Evolutionary conservation across 2,113 vertebrate genomes (phyloP), one percentile per base, ranked within the genome.

Genomic region (Anhinga rufa): DNA sequence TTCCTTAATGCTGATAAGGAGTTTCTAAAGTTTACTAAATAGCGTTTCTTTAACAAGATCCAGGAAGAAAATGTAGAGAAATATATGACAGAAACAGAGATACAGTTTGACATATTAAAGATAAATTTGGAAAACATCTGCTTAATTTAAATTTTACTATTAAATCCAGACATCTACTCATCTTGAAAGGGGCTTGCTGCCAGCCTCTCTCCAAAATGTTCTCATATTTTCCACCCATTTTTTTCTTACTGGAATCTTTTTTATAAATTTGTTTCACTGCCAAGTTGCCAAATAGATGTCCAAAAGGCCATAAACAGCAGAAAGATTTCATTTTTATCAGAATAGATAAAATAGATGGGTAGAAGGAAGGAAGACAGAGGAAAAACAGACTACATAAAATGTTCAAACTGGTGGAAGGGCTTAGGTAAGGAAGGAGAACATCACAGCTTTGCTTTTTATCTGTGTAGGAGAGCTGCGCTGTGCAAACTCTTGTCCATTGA

Each of bases 1-100:
- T 66, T 88, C 82, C 90, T 77, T 95, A 90, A 95, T 72, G 91
- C 94, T 96, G 90, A 94, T 32, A 64, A 81, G 64, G 65, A 92
- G 51, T 54, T 83, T 60, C 72, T 87, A 5, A 61, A 69, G 80
- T 44, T 71, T 88, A 57, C 34, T 22, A 89, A 89, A 61, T 21
- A 79, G 48, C 57, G 64, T 91, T 93, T 80, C 78, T 70, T 64
- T 81, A 92, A 88, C 68, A 90, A 81, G 79, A 86, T 81, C 66
- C 86, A 82, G 74, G 54, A 72, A 84, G 49, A 86, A 88, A 91
- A 84, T 6, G 28, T 62, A 62, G 44, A 91, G 65, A 83, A 94
- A 84, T 44, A 34, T 4, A 36, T 19, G 60, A 86, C 10, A 78
- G 70, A 88, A 90, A 91, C 22, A 80, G 29, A 87, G 68, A 92